Evolutionary conservation across 2,888 invertebrate species (phyloP).

Genomic region (Troglohyphantes excavatus): DNA sequence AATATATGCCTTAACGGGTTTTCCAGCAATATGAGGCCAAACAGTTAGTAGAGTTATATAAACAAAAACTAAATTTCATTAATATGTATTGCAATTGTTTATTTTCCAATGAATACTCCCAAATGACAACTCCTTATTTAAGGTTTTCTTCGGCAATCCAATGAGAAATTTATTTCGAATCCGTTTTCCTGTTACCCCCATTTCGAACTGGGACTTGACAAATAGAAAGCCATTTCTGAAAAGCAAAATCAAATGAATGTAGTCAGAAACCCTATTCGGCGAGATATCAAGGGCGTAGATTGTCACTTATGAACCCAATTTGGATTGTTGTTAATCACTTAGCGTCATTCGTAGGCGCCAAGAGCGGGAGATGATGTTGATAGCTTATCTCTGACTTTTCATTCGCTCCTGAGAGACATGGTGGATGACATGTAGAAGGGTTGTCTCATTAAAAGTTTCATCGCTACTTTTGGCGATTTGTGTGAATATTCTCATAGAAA

Average conservation of each 20-base stretch:
- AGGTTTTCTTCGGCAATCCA: too few relatives aligned
- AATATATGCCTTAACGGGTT: too few relatives aligned
- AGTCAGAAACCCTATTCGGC: not conserved
- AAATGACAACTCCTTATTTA: too few relatives aligned
- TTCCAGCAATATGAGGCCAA: too few relatives aligned
- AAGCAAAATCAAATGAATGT: slow-evolving; percentile 38
- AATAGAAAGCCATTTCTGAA: not conserved
- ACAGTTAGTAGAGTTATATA: too few relatives aligned
- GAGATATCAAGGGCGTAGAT: slow-evolving; percentile 12
- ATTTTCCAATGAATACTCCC: too few relatives aligned
- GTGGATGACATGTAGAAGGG: not conserved
- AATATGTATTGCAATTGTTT: too few relatives aligned
- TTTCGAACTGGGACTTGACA: not conserved
- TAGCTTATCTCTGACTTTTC: slow-evolving; percentile 27
- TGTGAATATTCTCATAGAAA: too few relatives aligned
- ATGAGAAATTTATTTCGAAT: not conserved
- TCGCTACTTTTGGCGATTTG: not conserved
- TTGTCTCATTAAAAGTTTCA: not conserved
- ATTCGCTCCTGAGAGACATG: slow-evolving; percentile 8
- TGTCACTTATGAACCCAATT: slow-evolving; percentile 60
- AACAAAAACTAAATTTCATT: too few relatives aligned
- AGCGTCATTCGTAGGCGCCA: slow-evolving; percentile 39
- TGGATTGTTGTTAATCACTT: slow-evolving; percentile 61
- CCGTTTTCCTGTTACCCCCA: too few relatives aligned
- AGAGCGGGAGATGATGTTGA: slow-evolving; percentile 40